Percentiles rank a stretch among this genome's conserved stretches.
phyloP scores from a whole-genome alignment of 2,797 vertebrate genomes.

The Iguana delicatissima region DNA sequence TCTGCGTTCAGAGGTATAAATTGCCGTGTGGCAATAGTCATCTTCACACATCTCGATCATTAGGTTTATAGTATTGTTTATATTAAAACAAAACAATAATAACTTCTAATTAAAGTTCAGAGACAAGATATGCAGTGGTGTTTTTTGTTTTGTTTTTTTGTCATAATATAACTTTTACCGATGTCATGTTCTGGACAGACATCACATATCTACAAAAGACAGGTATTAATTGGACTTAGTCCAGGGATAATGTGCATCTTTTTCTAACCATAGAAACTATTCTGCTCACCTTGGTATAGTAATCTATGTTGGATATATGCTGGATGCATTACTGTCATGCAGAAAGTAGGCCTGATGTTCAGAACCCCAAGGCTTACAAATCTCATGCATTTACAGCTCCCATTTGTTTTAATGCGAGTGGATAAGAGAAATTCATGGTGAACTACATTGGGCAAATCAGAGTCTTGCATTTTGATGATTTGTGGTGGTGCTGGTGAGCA shows the following conservation, averaged over 20 bases:
- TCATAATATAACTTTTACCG: not conserved
- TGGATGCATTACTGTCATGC: not conserved
- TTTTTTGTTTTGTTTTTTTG: too few species aligned
- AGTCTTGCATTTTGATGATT: too few species aligned
- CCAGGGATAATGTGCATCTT: not conserved
- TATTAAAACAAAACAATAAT: not conserved
- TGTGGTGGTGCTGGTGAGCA: too few species aligned
- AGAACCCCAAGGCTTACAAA: not conserved
- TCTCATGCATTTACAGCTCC: not conserved
- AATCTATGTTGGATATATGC: not conserved
- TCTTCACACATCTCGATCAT: not conserved
- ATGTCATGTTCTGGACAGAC: not conserved
- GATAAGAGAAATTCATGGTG: not conserved
- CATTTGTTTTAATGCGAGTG: not conserved
- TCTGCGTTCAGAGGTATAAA: not conserved
- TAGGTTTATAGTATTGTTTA: not conserved
- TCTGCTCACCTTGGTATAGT: not conserved
- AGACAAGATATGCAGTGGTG: not conserved
- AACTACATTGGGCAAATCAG: too few species aligned
- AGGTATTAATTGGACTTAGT: not conserved
- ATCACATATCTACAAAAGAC: not conserved
- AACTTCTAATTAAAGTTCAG: not conserved
- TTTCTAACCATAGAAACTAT: not conserved
- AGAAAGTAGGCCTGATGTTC: not conserved
- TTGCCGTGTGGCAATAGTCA: not conserved